These are phyloP conservation scores for Lepeophtheirus nordmannii DNA, from an alignment of 2,888 invertebrate genomes.

Conservation along the genomic window DNA sequence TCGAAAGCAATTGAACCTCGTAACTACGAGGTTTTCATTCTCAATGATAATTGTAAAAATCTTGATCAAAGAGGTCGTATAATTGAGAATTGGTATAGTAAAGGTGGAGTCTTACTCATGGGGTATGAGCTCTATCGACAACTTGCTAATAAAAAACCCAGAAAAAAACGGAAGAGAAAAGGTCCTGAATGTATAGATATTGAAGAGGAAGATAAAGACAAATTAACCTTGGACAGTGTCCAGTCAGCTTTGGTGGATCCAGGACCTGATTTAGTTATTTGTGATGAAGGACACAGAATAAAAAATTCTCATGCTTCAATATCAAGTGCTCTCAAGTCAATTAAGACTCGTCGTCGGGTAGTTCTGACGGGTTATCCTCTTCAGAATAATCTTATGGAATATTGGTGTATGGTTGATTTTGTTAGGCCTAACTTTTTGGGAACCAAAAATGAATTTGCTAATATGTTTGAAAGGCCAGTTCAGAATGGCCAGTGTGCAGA, in stretches of 20 bases:
- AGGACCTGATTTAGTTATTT: conserved; percentile 83
- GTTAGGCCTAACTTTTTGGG: conserved; percentile 94
- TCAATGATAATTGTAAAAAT: conserved; percentile 58
- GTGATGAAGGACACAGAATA: conserved; percentile 92
- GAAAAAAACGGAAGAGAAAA: conserved; percentile 39
- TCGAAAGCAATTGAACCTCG: conserved; percentile 50
- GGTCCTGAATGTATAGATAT: conserved; percentile 28
- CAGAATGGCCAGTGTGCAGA: conserved; percentile 96
- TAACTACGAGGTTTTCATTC: conserved; percentile 68
- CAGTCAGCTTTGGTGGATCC: conserved; percentile 69
- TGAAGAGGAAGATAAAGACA: conserved; percentile 43
- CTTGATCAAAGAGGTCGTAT: conserved; percentile 13
- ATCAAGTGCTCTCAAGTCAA: conserved; percentile 71
- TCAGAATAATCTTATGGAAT: conserved; percentile 83
- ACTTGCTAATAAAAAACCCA: conserved; percentile 58
- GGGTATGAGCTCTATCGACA: conserved; percentile 93
- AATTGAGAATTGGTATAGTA: conserved; percentile 29
- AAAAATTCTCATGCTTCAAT: conserved; percentile 96
- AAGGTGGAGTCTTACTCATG: conserved; percentile 83
- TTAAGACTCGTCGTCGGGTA: conserved; percentile 78
- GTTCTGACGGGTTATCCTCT: conserved; percentile 95
- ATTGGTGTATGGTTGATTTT: conserved; percentile 86
- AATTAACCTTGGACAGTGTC: conserved; percentile 54
- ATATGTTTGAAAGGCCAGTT: conserved; percentile 97
- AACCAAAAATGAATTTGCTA: conserved; percentile 87